These are phyloP conservation scores for Alosa sapidissima DNA, from an alignment of 2,797 vertebrate species.

Conservation along the genomic window DNA sequence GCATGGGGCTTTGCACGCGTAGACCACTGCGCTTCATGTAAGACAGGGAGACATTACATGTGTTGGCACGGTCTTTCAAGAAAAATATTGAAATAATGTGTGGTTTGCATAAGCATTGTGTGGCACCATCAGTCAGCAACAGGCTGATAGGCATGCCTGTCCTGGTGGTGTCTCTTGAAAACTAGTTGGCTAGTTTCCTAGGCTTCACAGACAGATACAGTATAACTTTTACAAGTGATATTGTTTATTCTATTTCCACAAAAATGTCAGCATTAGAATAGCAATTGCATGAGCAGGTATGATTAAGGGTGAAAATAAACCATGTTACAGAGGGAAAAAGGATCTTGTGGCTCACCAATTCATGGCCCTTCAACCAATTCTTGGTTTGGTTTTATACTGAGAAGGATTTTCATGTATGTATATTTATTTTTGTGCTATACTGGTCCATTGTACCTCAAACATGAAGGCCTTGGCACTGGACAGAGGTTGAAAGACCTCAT, in stretches of 20 bases:
- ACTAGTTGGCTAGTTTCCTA: no score
- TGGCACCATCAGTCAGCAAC: background rate
- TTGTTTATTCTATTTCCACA: background rate
- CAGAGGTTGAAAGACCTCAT: background rate
- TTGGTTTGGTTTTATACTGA: background rate
- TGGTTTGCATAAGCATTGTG: background rate
- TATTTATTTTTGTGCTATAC: background rate
- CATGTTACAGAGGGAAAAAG: background rate
- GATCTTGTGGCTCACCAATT: background rate
- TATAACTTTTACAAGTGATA: background rate
- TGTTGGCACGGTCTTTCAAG: background rate
- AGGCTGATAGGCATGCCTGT: background rate
- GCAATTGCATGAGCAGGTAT: background rate
- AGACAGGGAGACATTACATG: slow-evolving; percentile 33
- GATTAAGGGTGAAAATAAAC: background rate
- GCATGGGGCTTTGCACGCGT: slow-evolving; percentile 60
- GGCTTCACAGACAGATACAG: background rate
- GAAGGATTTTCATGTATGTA: background rate
- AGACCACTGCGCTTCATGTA: slow-evolving; percentile 53
- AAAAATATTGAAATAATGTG: background rate
- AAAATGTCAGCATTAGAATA: background rate
- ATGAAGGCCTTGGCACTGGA: background rate
- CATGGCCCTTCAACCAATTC: background rate
- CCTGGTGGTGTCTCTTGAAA: no score
- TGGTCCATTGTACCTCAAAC: background rate